phyloP scores from a whole-genome alignment of 2,888 invertebrate species.

The Eutolmus rufibarbis region DNA sequence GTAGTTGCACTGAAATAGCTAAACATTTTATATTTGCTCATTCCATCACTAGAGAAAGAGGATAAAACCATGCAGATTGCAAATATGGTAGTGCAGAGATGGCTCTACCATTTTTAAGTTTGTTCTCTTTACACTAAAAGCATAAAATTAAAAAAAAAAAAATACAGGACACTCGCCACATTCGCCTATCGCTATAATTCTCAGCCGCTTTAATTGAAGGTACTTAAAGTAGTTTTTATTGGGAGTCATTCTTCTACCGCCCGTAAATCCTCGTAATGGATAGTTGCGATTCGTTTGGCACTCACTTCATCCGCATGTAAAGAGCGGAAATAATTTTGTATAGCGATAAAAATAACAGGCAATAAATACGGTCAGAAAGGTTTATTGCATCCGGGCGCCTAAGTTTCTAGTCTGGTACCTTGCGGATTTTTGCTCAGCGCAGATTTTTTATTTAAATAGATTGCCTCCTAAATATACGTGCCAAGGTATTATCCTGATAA shows the following conservation, averaged over 20 bases:
- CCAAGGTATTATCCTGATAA: not conserved
- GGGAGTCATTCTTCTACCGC: not conserved
- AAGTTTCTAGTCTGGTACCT: not conserved
- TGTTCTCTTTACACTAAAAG: not conserved
- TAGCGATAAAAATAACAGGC: not conserved
- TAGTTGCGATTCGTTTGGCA: not conserved
- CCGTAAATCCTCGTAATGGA: not conserved
- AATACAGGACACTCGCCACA: not conserved
- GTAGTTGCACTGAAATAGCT: not conserved
- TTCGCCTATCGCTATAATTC: not conserved
- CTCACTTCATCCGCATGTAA: not conserved
- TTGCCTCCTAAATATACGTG: not conserved
- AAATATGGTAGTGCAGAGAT: not conserved
- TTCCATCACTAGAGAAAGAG: not conserved
- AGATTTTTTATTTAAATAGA: not conserved
- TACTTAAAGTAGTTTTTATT: not conserved
- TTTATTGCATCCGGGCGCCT: not conserved
- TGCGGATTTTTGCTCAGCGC: not conserved
- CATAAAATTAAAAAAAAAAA: not conserved
- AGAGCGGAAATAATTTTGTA: not conserved
- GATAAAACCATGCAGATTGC: not conserved
- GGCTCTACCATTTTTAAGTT: not conserved
- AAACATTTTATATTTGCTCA: not conserved
- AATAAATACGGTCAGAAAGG: not conserved
- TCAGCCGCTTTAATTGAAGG: not conserved